Conservation (phyloP, 2,113 vertebrate species). For the Silurus asotus region DNA sequence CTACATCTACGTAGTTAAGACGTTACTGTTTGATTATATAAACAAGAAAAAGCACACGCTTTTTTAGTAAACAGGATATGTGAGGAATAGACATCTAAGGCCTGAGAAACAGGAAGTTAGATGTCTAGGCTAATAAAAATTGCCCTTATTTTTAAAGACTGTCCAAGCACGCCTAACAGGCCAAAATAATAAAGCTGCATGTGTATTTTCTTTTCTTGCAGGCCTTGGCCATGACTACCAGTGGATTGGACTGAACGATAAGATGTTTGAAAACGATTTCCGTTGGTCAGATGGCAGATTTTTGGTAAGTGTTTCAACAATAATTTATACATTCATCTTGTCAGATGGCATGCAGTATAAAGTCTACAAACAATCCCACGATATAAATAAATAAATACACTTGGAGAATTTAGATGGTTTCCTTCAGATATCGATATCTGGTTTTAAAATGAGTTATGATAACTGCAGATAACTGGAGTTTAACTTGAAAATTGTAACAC, state of each 20-base stretch:
- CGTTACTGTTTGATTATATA: neutral
- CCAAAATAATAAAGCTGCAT: slow-evolving; percentile 57
- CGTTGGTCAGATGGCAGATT: slow-evolving; percentile 91
- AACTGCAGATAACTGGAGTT: neutral
- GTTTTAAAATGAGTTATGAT: neutral
- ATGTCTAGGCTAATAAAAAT: slow-evolving; percentile 59
- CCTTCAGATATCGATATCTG: neutral
- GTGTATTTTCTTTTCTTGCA: slow-evolving; percentile 62
- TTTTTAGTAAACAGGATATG: neutral
- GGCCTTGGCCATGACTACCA: slow-evolving; percentile 96
- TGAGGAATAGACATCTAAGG: neutral
- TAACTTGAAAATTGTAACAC: neutral
- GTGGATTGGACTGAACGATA: slow-evolving; percentile 98
- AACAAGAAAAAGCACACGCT: neutral
- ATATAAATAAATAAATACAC: neutral
- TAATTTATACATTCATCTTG: slow-evolving; percentile 50
- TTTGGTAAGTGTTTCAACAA: slow-evolving; percentile 79
- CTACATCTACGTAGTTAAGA: neutral
- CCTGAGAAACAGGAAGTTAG: slow-evolving; percentile 56
- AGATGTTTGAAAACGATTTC: slow-evolving; percentile 97
- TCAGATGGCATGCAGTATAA: neutral
- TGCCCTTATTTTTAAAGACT: slow-evolving; percentile 46
- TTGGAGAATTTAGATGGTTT: neutral
- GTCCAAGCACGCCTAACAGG: slow-evolving; percentile 53
- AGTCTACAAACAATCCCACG: neutral